Evolutionary conservation across 1,140 invertebrate genomes (phyloP).

Genomic region (Brachionus manjavacas): DNA sequence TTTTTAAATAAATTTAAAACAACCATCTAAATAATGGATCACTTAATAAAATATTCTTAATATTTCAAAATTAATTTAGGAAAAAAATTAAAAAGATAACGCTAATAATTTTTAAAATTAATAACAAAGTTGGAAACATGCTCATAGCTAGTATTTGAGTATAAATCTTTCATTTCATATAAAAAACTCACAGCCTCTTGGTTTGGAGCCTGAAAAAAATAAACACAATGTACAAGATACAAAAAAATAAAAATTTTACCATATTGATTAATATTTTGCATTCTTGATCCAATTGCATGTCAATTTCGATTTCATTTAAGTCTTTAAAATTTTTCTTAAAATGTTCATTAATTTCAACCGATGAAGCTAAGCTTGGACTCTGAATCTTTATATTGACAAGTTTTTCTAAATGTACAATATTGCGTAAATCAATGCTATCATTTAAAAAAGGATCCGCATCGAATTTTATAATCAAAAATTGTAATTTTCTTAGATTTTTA

Average conservation of each 20-base stretch:
- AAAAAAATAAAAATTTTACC: background rate
- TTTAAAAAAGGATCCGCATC: background rate
- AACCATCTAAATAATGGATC: too few relatives aligned
- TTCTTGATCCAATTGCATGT: background rate
- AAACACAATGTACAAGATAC: background rate
- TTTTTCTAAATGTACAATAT: background rate
- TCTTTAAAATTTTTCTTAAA: background rate
- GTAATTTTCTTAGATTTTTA: background rate
- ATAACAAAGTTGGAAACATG: background rate
- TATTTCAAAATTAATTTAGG: background rate
- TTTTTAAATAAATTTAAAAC: too few relatives aligned
- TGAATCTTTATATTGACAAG: background rate
- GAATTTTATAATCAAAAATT: background rate
- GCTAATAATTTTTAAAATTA: background rate
- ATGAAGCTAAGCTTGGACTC: background rate
- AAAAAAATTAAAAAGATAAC: background rate
- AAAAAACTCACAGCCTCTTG: background rate
- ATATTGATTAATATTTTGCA: background rate
- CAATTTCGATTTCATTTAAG: background rate
- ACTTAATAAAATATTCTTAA: too few relatives aligned
- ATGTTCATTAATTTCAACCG: background rate
- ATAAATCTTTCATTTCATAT: background rate
- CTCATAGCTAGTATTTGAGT: background rate
- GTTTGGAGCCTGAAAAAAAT: background rate
- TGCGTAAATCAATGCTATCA: background rate